These are phyloP conservation scores for Lasioglossum figueresi DNA, from an alignment of 2,888 invertebrate species.

Conservation along the genomic window DNA sequence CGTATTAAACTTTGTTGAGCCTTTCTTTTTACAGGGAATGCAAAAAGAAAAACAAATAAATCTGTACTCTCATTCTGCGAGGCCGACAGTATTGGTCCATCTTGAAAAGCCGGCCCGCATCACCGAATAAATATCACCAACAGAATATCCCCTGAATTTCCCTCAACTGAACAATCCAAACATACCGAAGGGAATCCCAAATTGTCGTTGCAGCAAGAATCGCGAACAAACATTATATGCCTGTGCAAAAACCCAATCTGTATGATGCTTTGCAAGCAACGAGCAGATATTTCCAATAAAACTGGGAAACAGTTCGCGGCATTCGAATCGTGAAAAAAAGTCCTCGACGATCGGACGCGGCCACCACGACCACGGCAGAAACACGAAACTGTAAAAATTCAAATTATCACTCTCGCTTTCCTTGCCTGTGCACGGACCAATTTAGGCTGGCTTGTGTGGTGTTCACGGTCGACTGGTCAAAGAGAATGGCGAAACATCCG, in stretches of 20 bases:
- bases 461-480: not conserved
- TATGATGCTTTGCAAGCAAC: not conserved
- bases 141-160: not conserved
- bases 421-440: not conserved
- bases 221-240: not conserved
- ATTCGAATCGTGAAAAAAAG: not conserved
- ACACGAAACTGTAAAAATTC: not conserved
- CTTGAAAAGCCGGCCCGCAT: not conserved
- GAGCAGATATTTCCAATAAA: conserved; percentile 16
- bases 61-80: not conserved
- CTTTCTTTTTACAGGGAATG: not conserved
- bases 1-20: not conserved
- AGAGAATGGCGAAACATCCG: not conserved
- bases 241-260: not conserved
- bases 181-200: not conserved
- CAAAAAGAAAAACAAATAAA: not conserved
- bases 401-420: conserved; percentile 8
- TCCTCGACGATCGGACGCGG: not conserved
- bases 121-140: not conserved
- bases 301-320: not conserved
- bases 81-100: not conserved
- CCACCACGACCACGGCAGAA: not conserved
- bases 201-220: not conserved
- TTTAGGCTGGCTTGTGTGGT: not conserved
- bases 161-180: not conserved